Conservation (phyloP, 2,113 vertebrate species). For the Chaetodon auriga region DNA sequence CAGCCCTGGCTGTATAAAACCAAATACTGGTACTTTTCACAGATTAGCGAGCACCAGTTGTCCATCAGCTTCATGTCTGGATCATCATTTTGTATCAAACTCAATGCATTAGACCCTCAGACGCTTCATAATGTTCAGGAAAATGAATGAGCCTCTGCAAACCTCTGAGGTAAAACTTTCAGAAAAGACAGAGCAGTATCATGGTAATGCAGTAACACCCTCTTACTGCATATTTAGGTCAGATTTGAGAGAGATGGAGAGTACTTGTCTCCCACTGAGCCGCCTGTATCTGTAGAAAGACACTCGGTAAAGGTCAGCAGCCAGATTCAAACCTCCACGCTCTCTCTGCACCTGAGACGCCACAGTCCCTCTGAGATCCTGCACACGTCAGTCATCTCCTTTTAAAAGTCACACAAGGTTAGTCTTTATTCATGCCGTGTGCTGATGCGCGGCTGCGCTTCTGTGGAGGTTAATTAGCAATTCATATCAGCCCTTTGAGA, state of each 20-base stretch:
- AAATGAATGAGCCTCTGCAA: conserved; percentile 11
- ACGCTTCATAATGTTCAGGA: conserved; percentile 14
- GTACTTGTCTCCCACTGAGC: background rate
- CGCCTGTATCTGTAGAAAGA: background rate
- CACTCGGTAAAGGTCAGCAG: conserved; percentile 24
- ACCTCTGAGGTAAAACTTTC: conserved; percentile 2
- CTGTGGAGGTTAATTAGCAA: conserved; percentile 44
- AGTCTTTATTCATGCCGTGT: conserved; percentile 38
- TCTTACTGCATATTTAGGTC: background rate
- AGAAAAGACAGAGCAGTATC: conserved; percentile 11
- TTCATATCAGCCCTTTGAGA: conserved; percentile 46
- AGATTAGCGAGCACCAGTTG: background rate
- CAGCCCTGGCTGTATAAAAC: background rate
- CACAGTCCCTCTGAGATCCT: conserved; percentile 9
- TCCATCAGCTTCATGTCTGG: background rate
- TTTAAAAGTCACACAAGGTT: conserved; percentile 59
- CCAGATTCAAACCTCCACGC: background rate
- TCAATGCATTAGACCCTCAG: background rate
- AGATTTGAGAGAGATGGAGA: background rate
- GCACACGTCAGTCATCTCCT: conserved; percentile 38
- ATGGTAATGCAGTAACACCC: background rate
- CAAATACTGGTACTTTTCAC: background rate
- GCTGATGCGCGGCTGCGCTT: background rate
- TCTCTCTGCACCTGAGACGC: background rate
- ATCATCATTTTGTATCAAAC: background rate